Percentiles rank a stretch among this genome's conserved stretches.
These are phyloP conservation scores for Connochaetes taurinus DNA, from an alignment of 2,113 vertebrate species.

Conservation along the genomic window DNA sequence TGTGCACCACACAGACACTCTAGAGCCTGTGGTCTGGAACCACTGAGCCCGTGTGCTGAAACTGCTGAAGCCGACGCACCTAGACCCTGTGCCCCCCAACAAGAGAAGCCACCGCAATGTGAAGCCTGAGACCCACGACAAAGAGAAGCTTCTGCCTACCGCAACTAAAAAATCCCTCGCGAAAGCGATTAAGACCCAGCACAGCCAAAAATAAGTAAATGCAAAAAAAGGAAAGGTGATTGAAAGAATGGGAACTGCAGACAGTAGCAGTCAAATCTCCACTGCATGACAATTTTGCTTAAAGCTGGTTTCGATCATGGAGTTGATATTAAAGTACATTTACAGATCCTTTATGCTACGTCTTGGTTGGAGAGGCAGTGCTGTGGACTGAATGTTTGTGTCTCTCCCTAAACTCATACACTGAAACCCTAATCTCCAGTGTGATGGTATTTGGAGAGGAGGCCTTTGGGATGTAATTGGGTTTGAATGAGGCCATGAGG, in stretches of 20 bases:
- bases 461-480: not conserved
- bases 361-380: not conserved
- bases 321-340: not conserved
- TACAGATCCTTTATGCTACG: not conserved
- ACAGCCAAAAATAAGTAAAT: not conserved
- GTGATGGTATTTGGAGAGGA: not conserved
- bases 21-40: not conserved
- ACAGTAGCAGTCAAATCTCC: not conserved
- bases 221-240: not conserved
- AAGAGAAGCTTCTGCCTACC: not conserved
- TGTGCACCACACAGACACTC: not conserved
- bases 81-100: not conserved
- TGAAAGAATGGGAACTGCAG: not conserved
- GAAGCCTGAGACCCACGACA: not conserved
- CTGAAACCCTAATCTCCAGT: not conserved
- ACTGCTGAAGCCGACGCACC: not conserved
- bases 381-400: not conserved
- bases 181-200: not conserved
- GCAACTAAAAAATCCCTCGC: not conserved
- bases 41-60: not conserved
- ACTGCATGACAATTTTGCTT: accelerated
- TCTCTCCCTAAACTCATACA: not conserved
- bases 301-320: not conserved
- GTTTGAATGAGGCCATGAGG: not conserved
- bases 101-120: not conserved